Evolutionary conservation across 2,888 invertebrate species (phyloP).

Genomic region (Ormyrus labotus): DNA sequence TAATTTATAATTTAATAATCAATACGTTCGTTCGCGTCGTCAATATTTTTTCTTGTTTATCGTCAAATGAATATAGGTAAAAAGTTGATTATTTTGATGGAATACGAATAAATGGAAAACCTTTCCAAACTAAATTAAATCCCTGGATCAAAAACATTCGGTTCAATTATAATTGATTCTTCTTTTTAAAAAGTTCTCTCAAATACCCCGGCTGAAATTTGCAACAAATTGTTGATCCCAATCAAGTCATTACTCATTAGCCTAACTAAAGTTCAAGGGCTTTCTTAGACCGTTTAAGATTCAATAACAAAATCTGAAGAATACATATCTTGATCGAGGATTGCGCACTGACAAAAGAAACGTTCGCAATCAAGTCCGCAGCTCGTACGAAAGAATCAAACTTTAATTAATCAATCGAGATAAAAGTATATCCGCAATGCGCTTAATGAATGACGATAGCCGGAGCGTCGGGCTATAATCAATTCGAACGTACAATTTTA

Average conservation of each 20-base stretch:
- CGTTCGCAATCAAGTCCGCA: background rate
- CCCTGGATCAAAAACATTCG: too few relatives aligned
- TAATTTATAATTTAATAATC: too few relatives aligned
- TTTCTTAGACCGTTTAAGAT: background rate
- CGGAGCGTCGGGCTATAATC: conserved; percentile 43
- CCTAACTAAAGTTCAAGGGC: background rate
- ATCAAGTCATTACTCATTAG: too few relatives aligned
- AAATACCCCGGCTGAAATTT: too few relatives aligned
- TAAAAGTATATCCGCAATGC: conserved; percentile 31
- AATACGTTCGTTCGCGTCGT: background rate
- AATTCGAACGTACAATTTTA: conserved; percentile 56
- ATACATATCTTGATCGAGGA: background rate
- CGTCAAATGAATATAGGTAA: background rate
- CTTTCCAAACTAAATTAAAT: too few relatives aligned
- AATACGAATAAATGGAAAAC: too few relatives aligned
- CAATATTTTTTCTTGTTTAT: background rate
- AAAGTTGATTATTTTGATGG: too few relatives aligned
- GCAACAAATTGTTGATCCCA: too few relatives aligned
- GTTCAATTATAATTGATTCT: too few relatives aligned
- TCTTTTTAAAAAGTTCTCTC: too few relatives aligned
- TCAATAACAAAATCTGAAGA: background rate
- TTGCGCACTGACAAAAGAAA: background rate
- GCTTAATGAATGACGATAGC: conserved; percentile 50
- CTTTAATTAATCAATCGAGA: conserved; percentile 40
- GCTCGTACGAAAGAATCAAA: conserved; percentile 1